Evolutionary conservation across 2,888 invertebrate species (phyloP).

Genomic region (Linnaemya tessellans): DNA sequence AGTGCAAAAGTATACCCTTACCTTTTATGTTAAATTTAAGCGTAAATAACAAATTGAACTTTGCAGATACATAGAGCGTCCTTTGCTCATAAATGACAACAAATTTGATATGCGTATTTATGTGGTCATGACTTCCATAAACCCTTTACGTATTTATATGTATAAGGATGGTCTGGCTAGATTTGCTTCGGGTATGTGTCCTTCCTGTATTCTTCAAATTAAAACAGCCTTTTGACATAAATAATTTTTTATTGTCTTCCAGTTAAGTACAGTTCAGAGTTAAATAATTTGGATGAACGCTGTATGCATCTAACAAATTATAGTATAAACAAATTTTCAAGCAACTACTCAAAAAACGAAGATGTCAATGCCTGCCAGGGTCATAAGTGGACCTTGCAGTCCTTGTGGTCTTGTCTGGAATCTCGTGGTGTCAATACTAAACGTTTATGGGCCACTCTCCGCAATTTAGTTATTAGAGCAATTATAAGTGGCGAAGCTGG

Average conservation of each 20-base stretch:
- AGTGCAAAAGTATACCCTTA: constrained; percentile 88
- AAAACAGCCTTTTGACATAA: not conserved
- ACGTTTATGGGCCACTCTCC: constrained; percentile 91
- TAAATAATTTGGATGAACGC: constrained; percentile 90
- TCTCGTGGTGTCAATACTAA: constrained; percentile 90
- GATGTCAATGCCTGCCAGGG: constrained; percentile 95
- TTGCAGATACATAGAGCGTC: constrained; percentile 89
- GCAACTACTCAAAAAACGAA: constrained; percentile 94
- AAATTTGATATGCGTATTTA: constrained; percentile 99
- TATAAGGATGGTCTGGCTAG: constrained; percentile 98
- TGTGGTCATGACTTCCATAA: constrained; percentile 96
- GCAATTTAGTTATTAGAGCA: constrained; percentile 96
- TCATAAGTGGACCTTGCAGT: constrained; percentile 93
- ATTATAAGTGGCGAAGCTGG: constrained; percentile 93
- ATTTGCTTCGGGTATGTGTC: constrained; percentile 94
- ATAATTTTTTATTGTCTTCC: constrained; percentile 69
- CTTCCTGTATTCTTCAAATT: not conserved
- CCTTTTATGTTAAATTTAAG: not conserved
- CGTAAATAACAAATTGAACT: not conserved
- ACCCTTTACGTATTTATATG: constrained; percentile 96
- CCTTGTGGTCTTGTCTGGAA: constrained; percentile 86
- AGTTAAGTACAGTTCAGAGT: constrained; percentile 93
- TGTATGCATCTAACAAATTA: constrained; percentile 97
- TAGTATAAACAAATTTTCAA: constrained; percentile 94
- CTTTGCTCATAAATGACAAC: constrained; percentile 94